Conservation (phyloP, 2,113 vertebrate genomes). For the Salminus brasiliensis region DNA sequence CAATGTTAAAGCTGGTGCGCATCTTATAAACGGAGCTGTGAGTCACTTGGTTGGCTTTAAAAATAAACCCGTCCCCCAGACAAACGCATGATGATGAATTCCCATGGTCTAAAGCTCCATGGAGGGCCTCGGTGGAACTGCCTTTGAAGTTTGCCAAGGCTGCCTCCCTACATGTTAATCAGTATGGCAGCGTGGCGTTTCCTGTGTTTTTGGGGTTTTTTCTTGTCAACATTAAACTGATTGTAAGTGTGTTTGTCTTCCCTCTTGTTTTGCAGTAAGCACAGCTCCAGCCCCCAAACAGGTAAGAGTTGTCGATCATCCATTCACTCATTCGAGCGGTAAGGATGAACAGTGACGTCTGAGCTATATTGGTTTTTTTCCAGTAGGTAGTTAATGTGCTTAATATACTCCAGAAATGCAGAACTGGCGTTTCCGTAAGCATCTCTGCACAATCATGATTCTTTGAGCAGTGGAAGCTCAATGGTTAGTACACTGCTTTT, state of each 20-base stretch:
- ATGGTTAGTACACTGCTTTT: no score
- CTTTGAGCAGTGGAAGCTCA: no score
- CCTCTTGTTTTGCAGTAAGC: slow-evolving; percentile 82
- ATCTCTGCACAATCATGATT: no score
- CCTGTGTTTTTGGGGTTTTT: neutral
- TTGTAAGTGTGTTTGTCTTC: neutral
- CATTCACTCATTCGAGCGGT: neutral
- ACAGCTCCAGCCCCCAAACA: slow-evolving; percentile 93
- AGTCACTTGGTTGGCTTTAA: slow-evolving; percentile 18
- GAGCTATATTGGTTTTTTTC: no score
- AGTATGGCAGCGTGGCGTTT: neutral
- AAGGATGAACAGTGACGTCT: no score
- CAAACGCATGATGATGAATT: slow-evolving; percentile 27
- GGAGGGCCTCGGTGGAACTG: slow-evolving; percentile 13
- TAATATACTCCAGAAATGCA: no score
- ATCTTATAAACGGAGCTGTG: slow-evolving; percentile 26
- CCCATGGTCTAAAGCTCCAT: neutral
- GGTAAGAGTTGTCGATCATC: slow-evolving; percentile 76
- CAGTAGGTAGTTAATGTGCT: no score
- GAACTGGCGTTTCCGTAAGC: no score
- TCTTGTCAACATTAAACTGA: slow-evolving; percentile 1
- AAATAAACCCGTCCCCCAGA: slow-evolving; percentile 9
- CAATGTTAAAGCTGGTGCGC: slow-evolving; percentile 8
- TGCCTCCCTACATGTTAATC: neutral
- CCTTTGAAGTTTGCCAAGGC: slow-evolving; percentile 7